Base-by-base conservation (phyloP, 2,888 invertebrate species). In the Helicoverpa assulta region DNA sequence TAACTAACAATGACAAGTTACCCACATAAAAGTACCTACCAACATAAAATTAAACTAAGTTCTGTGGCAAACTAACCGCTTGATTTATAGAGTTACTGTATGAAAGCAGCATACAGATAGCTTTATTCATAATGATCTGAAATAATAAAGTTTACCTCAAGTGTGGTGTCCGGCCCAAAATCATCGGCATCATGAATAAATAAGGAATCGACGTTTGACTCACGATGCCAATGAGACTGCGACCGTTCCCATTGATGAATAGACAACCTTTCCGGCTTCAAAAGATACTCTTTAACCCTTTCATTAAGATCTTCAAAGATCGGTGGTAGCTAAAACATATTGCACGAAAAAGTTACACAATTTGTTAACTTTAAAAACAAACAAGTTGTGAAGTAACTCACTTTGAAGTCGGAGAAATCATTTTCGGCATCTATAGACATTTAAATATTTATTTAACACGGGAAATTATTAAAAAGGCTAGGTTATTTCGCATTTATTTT, bases 171-270 rank as follows among this genome's bases (percentile, higher is more conserved):
- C 10, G 91, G 89, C 6, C 89, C 90, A 62, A 90, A 85, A 70
- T 93, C 92, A 67, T 93, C 92, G 58, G 92, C 91, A 73, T 94
- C 91, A 54, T 88, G 96, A 95, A 87, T 91, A 92, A 88, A 96
- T 83, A 85, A 96, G 86, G 96, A 95, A 63, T 95, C 88, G 21
- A 96, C 88, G 84, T 97, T 91, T 0, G 96, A 91, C 74, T 96
- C 89, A 69, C 97, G 90, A 21, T 96, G 94, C 97, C 97, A 97
- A 85, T 97, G 97, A 86, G 96, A 96, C 85, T 98, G 97, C 21
- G 97, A 96, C 81, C 96, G 96, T 86, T 97, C 96, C 91, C 97
- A 96, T 81, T 97, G 96, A 90, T 98, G 97, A 78, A 98, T 97
- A 0, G 98, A 97, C 55, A 98, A 92, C 72, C 96, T 96, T 84